Evolutionary conservation across 1,140 invertebrate species (phyloP).

Genomic region (Trichomalopsis sarcophagae): DNA sequence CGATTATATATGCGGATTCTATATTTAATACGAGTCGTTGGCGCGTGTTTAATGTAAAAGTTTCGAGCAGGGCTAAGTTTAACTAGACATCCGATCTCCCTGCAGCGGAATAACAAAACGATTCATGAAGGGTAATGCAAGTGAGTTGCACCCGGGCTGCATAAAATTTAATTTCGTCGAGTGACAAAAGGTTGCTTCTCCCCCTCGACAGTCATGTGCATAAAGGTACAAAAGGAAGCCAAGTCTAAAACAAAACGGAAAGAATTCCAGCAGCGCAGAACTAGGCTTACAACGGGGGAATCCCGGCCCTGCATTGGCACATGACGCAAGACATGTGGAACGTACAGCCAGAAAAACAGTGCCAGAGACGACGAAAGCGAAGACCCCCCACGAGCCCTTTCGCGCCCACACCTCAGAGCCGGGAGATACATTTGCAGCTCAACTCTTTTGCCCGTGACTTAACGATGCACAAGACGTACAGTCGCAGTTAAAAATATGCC

Average conservation of each 20-base stretch:
- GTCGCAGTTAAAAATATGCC: neutral
- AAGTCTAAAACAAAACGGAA: constrained; percentile 42
- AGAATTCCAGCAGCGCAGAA: constrained; percentile 47
- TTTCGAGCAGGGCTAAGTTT: neutral
- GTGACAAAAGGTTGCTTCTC: constrained; percentile 23
- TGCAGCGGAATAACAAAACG: neutral
- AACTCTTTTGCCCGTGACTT: constrained; percentile 29
- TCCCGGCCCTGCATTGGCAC: constrained; percentile 31
- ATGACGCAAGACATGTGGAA: constrained; percentile 52
- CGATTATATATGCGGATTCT: too few species aligned
- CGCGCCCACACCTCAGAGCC: constrained; percentile 26
- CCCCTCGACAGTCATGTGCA: constrained; percentile 39
- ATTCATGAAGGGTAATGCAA: constrained; percentile 11
- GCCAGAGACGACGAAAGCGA: constrained; percentile 30
- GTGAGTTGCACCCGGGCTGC: constrained; percentile 36
- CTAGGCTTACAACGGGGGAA: constrained; percentile 40
- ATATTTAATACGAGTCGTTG: too few species aligned
- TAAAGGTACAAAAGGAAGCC: constrained; percentile 41
- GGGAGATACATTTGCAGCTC: neutral
- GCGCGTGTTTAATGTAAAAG: too few species aligned
- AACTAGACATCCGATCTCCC: neutral
- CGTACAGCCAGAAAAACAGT: constrained; percentile 23
- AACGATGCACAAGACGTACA: constrained; percentile 29
- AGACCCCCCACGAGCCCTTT: constrained; percentile 48
- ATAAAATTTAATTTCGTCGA: constrained; percentile 50